Base-by-base conservation (phyloP, 92 coral and sea anemone species). In the Diadumene lineata region DNA sequence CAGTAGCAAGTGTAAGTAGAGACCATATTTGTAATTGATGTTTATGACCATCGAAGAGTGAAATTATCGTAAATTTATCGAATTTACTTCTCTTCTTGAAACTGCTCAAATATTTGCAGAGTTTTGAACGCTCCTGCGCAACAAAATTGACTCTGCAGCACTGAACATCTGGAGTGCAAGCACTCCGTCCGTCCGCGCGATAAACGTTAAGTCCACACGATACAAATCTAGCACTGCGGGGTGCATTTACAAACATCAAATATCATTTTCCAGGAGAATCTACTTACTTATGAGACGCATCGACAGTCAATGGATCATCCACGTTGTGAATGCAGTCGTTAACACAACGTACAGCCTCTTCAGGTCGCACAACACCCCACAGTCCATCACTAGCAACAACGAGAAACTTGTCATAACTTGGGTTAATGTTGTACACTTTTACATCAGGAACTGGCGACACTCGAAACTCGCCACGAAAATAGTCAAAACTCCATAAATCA, bases 391-490 rank as follows among this genome's bases (percentile, higher is more conserved):
- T 79, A 34, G 98, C 98, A 27, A 93, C 71, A 48, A 93, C 80
- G 29, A 91, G 79, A 83, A 85, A 91, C 80, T 88, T 88, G 63
- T 94, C 94, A 70, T 67, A 64, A 55, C 86, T 81, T 29, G 97
- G 97, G 17, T 87, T 84, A 19, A 94, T 80, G 46, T 81, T 87
- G 69, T 89, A 79, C 46, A 91, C 91, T 34, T 87, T 87, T 31
- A 94, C 94, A 75, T 94, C 98, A 17, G 98, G 98, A 18, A 86
- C 82, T 43, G 98, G 98, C 3, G 98, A 94, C n/a, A 94, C 98
- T 4, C 86, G 79, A 43, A 86, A 94, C 77, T 94, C 97, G n/a
- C 92, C 93, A 31, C 88, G 88, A 31, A 80, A 88, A 32, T 92
- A 88, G 66, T 94, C 89, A 78, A 92, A 92, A 69, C 97, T 92